Evolutionary conservation across 1,140 invertebrate genomes (phyloP).

Genomic region (silkworm (Bombyx mori)): DNA sequence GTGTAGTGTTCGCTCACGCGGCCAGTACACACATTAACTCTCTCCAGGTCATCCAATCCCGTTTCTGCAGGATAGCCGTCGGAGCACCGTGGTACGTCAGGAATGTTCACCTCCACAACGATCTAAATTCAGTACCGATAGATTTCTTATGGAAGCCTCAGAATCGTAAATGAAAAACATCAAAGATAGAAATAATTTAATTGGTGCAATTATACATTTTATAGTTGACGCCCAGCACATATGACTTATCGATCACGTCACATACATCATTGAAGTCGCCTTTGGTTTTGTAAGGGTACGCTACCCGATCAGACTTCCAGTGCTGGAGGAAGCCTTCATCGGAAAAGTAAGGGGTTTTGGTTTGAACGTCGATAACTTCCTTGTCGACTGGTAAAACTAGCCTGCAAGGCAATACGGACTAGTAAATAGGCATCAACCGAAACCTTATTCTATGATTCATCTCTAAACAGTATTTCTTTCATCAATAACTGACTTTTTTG

Average conservation of each 20-base stretch:
- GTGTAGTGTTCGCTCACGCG: no score
- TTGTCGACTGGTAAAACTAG: constrained; percentile 34
- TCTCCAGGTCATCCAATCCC: no score
- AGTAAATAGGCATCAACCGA: no score
- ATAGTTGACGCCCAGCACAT: constrained; percentile 24
- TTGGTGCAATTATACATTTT: constrained; percentile 13
- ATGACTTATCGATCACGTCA: constrained; percentile 30
- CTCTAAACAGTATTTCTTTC: no score
- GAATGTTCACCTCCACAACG: no score
- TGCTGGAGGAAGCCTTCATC: constrained; percentile 29
- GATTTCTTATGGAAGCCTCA: no score
- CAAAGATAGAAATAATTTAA: background rate
- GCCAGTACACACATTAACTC: no score
- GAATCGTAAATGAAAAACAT: background rate
- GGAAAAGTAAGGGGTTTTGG: constrained; percentile 36
- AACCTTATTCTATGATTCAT: no score
- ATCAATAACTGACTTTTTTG: no score
- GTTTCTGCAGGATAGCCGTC: no score
- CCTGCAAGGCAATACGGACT: constrained; percentile 17
- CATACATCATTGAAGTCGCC: constrained; percentile 31
- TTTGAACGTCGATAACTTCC: constrained; percentile 38
- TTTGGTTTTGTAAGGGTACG: constrained; percentile 31
- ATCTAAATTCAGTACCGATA: no score
- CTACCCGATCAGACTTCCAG: constrained; percentile 25
- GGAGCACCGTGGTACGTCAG: no score